Conservation (phyloP, 2,113 vertebrate genomes). For the Cynocephalus volans region DNA sequence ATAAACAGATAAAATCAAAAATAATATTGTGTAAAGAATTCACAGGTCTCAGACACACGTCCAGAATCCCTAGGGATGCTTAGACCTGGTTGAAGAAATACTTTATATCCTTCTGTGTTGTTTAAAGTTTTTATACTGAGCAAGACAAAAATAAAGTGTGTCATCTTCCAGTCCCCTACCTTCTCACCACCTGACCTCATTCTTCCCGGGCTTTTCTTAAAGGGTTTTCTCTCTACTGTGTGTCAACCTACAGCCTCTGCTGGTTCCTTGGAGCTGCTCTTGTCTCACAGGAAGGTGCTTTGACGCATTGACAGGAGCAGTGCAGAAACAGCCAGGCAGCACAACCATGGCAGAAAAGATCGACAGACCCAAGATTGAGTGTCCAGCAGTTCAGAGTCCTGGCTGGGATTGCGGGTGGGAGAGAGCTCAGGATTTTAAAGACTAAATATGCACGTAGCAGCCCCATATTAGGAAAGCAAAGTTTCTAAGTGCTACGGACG, state of each 20-base stretch:
- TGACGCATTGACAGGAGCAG: background rate
- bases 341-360: background rate
- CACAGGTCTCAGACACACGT: background rate
- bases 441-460: background rate
- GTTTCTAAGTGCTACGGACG: background rate
- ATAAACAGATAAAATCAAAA: background rate
- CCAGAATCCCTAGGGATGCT: background rate
- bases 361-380: background rate
- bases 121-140: background rate
- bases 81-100: conserved; percentile 44
- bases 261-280: background rate
- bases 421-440: background rate
- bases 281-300: background rate
- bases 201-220: background rate
- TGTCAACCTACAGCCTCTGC: background rate
- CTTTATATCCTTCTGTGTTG: background rate
- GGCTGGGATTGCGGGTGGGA: background rate
- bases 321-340: background rate
- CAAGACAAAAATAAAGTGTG: conserved; percentile 5
- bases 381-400: background rate
- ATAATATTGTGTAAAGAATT: conserved; percentile 45
- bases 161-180: background rate
- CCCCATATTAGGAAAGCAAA: background rate
- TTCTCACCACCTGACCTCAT: background rate
- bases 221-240: background rate